Conservation (phyloP, 2,113 vertebrate genomes). For the Phylloscopus trochilus region DNA sequence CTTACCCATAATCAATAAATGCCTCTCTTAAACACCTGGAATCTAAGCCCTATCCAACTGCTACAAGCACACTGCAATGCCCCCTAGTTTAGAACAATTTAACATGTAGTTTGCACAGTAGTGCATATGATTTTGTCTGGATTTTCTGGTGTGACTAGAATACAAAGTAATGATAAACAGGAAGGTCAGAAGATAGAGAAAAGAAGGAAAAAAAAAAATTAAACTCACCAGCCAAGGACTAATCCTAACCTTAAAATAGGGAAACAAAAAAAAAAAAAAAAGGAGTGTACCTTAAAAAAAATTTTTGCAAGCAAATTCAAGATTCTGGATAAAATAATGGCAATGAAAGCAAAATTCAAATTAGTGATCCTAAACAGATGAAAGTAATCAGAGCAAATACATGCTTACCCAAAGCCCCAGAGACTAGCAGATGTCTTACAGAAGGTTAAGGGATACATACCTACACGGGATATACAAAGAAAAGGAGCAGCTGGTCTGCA, state of each 20-base stretch:
- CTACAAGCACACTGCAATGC: background rate
- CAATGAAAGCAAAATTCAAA: background rate
- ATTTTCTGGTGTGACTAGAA: background rate
- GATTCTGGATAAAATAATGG: background rate
- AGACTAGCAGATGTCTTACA: background rate
- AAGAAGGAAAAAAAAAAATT: background rate
- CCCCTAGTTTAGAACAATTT: background rate
- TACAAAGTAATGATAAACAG: background rate
- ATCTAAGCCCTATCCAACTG: background rate
- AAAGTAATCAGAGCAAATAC: background rate
- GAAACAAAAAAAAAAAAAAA: background rate
- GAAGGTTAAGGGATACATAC: background rate
- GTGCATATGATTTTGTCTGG: background rate
- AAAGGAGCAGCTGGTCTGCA: background rate
- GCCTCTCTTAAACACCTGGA: background rate
- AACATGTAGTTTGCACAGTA: background rate
- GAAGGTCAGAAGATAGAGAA: background rate
- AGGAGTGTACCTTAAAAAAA: background rate
- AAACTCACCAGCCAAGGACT: background rate
- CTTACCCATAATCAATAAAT: background rate
- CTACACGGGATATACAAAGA: accelerated
- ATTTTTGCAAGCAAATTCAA: background rate
- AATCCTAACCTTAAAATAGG: background rate
- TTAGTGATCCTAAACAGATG: background rate
- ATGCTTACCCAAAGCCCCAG: background rate